A percentile compares a stretch with the other conserved stretches of the same genome.
These are phyloP conservation scores for Macaca mulatta DNA, from an alignment of 2,113 vertebrate genomes.

Conservation along the genomic window DNA sequence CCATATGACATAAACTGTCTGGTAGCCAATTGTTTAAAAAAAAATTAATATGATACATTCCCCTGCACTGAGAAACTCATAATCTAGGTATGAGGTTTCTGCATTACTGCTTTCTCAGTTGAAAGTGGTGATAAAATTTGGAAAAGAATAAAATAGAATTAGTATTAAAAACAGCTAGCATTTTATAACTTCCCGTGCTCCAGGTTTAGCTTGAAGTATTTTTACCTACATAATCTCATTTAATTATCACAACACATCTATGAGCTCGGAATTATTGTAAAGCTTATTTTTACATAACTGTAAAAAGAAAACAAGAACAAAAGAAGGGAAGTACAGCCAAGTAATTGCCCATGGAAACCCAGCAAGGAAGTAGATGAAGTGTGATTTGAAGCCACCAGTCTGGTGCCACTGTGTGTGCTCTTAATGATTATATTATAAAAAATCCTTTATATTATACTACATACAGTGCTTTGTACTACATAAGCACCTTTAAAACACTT, in stretches of 20 bases:
- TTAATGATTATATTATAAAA: not conserved
- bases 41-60: not conserved
- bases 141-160: not conserved
- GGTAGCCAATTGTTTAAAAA: not conserved
- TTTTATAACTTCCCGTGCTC: not conserved
- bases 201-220: not conserved
- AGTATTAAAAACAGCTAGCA: not conserved
- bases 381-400: not conserved
- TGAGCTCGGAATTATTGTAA: not conserved
- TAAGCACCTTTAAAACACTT: not conserved
- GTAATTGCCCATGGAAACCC: not conserved
- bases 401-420: not conserved
- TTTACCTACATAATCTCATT: not conserved
- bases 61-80: not conserved
- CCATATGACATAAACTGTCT: not conserved
- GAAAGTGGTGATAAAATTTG: not conserved
- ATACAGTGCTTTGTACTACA: not conserved
- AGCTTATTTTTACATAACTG: not conserved
- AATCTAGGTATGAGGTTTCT: not conserved
- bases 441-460: not conserved
- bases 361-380: not conserved
- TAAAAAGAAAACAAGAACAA: not conserved
- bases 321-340: not conserved
- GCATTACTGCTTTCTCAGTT: not conserved
- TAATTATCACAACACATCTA: not conserved